A percentile compares a stretch with the other conserved stretches of the same genome.
Evolutionary conservation across 2,113 vertebrate species (phyloP).

Genomic region (Stigmatopora argus): DNA sequence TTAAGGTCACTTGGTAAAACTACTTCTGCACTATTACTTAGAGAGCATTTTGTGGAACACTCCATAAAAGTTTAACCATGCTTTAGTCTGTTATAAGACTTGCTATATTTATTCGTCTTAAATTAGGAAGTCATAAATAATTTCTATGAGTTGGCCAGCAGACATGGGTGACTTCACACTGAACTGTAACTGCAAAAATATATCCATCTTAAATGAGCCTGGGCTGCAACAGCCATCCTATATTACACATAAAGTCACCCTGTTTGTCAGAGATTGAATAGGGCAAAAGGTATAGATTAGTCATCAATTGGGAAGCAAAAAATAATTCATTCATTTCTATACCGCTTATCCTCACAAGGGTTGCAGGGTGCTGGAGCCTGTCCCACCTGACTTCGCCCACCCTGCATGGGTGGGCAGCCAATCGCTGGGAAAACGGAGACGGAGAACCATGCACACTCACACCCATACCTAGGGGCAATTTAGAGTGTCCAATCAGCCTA

Average conservation of each 20-base stretch:
- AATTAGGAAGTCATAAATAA: constrained; percentile 6
- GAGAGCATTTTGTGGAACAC: not conserved
- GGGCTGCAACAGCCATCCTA: not conserved
- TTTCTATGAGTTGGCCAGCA: not conserved
- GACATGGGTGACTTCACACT: constrained; percentile 1
- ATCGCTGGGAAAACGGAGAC: too few relatives aligned
- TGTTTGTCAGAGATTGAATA: not conserved
- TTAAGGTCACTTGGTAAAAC: not conserved
- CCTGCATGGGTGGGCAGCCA: too few relatives aligned
- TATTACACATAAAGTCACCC: not conserved
- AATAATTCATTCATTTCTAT: too few relatives aligned
- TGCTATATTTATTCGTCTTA: constrained; percentile 3
- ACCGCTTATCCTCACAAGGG: too few relatives aligned
- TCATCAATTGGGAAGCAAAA: too few relatives aligned
- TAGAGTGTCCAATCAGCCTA: too few relatives aligned
- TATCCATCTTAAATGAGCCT: not conserved
- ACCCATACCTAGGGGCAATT: too few relatives aligned
- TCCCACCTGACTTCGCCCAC: too few relatives aligned
- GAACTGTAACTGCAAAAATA: not conserved
- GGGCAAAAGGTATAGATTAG: not conserved
- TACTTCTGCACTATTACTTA: not conserved
- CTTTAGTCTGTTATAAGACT: not conserved
- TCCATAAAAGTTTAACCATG: not conserved
- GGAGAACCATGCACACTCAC: too few relatives aligned
- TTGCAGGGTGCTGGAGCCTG: too few relatives aligned